Evolutionary conservation across 2,113 vertebrate genomes (phyloP), one percentile per base, ranked within the genome.

Genomic region (Erythrolamprus reginae): DNA sequence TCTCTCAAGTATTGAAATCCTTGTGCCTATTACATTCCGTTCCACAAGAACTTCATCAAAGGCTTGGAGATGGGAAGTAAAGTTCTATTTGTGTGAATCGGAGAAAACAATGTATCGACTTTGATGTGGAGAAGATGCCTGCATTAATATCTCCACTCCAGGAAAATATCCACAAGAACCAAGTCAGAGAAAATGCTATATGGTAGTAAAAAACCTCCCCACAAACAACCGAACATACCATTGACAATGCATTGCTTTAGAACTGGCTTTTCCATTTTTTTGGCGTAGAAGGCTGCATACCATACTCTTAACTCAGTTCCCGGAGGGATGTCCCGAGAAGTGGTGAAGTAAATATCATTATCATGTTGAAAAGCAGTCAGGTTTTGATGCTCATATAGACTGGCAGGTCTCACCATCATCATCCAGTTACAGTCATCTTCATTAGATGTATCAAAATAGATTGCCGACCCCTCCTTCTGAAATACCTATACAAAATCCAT

Each of bases 401-500:
- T 97, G 17, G 99, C 99, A 0, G 98, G 98, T 85, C 99, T 97
- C 87, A 99, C 99, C 95, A 99, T 96, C 98, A 99, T 99, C 99
- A 99, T 99, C 99, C 99, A 99, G 96, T 99, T 99, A 94, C 99
- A 99, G 92, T 99, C 98, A 3, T 99, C 98, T 92, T 99, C 99
- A 0, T 97, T 98, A 84, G 98, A 98, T 21, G 98, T 98, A 96
- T 99, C 98, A 1, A 99, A 98, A 94, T 97, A 98, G 77, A 98
- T 96, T 56, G 98, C 94, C 1, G 97, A 94, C 0, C 97, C 97
- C 0, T 99, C 98, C 91, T 97, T 98, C 96, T 98, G 98, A 96
- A 99, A 99, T 90, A 99, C 98, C 99, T 99, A 93, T 2, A 17
- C 26, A 24, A 90, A 5, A 82, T 23, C 82, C 86, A 58, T 12